Evolutionary conservation across 2,888 invertebrate genomes (phyloP).

Genomic region (Bembecia ichneumoniformis): DNA sequence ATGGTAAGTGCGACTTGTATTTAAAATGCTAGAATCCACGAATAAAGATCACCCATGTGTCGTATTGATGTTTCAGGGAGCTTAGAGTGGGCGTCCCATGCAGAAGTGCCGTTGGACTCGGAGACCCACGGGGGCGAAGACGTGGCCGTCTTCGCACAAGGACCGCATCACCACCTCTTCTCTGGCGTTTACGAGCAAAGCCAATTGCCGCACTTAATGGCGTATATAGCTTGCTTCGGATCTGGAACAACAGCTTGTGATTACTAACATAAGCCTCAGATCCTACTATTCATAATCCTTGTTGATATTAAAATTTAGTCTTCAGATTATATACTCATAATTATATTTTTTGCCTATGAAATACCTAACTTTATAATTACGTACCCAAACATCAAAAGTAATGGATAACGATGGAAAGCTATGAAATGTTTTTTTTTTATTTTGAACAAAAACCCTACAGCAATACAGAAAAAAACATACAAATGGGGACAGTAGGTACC

Average conservation of each 20-base stretch:
- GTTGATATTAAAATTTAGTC: no score
- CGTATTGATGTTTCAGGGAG: slow-evolving; percentile 13
- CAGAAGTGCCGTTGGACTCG: slow-evolving; percentile 66
- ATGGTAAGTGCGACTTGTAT: slow-evolving; percentile 8
- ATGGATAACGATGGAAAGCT: no score
- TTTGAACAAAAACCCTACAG: no score
- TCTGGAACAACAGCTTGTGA: slow-evolving; percentile 50
- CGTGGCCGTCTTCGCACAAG: slow-evolving; percentile 80
- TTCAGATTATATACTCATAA: no score
- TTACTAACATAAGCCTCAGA: background rate
- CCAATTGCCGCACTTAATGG: slow-evolving; percentile 82
- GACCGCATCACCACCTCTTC: slow-evolving; percentile 82
- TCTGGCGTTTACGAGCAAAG: slow-evolving; percentile 83
- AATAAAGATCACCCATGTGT: background rate
- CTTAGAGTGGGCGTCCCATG: slow-evolving; percentile 32
- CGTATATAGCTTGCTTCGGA: slow-evolving; percentile 80
- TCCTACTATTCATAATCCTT: no score
- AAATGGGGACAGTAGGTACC: no score
- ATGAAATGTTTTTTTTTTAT: no score
- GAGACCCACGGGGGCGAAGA: slow-evolving; percentile 87
- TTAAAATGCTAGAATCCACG: background rate
- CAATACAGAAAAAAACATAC: no score
- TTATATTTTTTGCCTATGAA: no score
- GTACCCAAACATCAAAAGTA: no score
- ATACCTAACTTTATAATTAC: no score